Evolutionary conservation across 2,888 invertebrate species (phyloP), one percentile per base, ranked within the genome.

Genomic region (Drosophila dives): DNA sequence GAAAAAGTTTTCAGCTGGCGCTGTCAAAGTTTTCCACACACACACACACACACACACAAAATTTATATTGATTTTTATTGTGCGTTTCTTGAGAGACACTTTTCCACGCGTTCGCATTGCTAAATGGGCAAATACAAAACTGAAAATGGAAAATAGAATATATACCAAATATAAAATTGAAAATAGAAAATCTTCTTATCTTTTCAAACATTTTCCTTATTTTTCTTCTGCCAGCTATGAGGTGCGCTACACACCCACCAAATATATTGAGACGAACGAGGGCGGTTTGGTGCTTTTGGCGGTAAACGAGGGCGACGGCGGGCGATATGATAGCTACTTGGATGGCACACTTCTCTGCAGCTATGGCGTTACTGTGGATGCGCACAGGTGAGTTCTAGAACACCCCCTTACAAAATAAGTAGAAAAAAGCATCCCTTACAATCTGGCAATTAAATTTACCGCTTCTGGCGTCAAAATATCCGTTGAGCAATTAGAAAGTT

Each of bases 261-360:
- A 98, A 92, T 98, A 98, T 93, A 97, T 98, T 90, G 97, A 98
- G 93, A 98, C 98, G 11, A 97, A 97, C 32, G 98, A 98, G 93
- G 97, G 98, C 91, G 98, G 98, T 49, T 94, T 98, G 82, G 97
- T 98, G 75, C 96, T 98, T 83, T 95, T 98, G 90, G 96, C 97
- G 54, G 97, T 98, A 83, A 97, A 96, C 80, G 98, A 98, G 93
- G 96, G 95, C 62, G 98, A 98, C 92, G 97, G 97, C 55, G 98
- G 98, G 17, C 95, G 97, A 75, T 98, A 98, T 93, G 98, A 98
- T 93, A 98, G 98, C 93, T 97, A 97, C 95, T 95, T 98, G 90
- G 98, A 97, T 68, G 97, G 97, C 45, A 96, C 97, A 34, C 94
- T 97, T 53, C 94, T 98, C 38, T 98, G 97, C 93, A 97, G 97